Evolutionary conservation across 2,888 invertebrate species (phyloP), one percentile per base, ranked within the genome.

Genomic region (Dusona sp.): DNA sequence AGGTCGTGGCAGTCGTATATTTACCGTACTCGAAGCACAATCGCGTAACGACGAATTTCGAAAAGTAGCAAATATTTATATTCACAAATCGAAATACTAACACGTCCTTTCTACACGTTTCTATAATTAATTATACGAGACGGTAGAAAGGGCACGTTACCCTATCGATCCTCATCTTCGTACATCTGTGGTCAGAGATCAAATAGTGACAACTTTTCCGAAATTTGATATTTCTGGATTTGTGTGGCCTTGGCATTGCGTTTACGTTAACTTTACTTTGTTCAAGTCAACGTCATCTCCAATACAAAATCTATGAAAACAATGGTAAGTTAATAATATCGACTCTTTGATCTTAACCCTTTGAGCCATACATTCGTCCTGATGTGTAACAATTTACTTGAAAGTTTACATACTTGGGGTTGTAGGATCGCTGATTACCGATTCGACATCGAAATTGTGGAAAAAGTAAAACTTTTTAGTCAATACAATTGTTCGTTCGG

Each of bases 21-120:
- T 38, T 4, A 79, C n/a, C 57, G 51, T 8, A 38, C 36, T 61
- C 45, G 29, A 42, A 25, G 68, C 78, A n/a, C 68, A 57, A 68
- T 68, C 19, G n/a, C 29, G n/a, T 33, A 19, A 70, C 48, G n/a
- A 70, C 25, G 25, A 42, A 42, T 42, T 25, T 42, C 22, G 22
- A 42, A 29, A 61, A 16, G 61, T 61, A 61, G 61, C 29, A 29
- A 61, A 61, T 57, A 57, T 48, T 7, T 25, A 25, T 1, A 22
- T n/a, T n/a, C 13, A 57, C 25, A 29, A 57, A 57, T 57, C 1
- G 25, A 29, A 57, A 57, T 25, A 13, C 25, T 57, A 13, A 29
- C 25, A 61, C 29, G 61, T 61, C 61, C 61, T 16, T 61, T 61
- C 16, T 61, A 16, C 6, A 16, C 16, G 29, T 61, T 61, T 3